Percentiles rank a stretch among this genome's conserved stretches.
These are phyloP conservation scores for Melipona beecheii DNA, from an alignment of 2,888 invertebrate species.

Conservation along the genomic window DNA sequence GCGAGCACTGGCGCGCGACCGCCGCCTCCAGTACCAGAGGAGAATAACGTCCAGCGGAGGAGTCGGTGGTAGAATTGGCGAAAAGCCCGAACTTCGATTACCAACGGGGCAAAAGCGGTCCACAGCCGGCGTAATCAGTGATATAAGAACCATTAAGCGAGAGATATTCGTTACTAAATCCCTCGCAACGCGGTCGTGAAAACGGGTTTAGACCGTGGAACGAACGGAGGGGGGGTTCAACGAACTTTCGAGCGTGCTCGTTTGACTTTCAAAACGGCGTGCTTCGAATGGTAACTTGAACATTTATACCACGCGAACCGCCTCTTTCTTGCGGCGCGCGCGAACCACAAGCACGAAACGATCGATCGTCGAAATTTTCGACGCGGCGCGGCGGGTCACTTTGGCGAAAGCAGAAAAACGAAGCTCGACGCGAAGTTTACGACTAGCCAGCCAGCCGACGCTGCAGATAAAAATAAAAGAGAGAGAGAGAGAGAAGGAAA, in stretches of 20 bases:
- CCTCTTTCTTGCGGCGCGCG: slow-evolving; percentile 26
- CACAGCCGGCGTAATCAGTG: slow-evolving; percentile 56
- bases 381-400: not conserved
- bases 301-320: slow-evolving; percentile 56
- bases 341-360: not conserved
- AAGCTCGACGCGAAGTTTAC: slow-evolving; percentile 31
- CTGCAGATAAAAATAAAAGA: not conserved
- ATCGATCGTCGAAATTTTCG: slow-evolving; percentile 42
- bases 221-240: slow-evolving; percentile 57
- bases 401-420: not conserved
- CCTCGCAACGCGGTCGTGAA: slow-evolving; percentile 62
- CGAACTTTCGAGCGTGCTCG: slow-evolving; percentile 60
- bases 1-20: not conserved
- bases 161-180: slow-evolving; percentile 68
- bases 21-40: slow-evolving; percentile 1
- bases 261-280: slow-evolving; percentile 71
- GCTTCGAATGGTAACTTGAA: slow-evolving; percentile 59
- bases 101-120: slow-evolving; percentile 25
- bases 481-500: not conserved
- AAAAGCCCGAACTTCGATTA: slow-evolving; percentile 54
- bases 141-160: slow-evolving; percentile 69
- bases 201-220: slow-evolving; percentile 64
- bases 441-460: not conserved
- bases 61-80: slow-evolving; percentile 42
- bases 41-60: not conserved